Conservation (phyloP, 2,113 vertebrate species). For the Varanus salvator region DNA sequence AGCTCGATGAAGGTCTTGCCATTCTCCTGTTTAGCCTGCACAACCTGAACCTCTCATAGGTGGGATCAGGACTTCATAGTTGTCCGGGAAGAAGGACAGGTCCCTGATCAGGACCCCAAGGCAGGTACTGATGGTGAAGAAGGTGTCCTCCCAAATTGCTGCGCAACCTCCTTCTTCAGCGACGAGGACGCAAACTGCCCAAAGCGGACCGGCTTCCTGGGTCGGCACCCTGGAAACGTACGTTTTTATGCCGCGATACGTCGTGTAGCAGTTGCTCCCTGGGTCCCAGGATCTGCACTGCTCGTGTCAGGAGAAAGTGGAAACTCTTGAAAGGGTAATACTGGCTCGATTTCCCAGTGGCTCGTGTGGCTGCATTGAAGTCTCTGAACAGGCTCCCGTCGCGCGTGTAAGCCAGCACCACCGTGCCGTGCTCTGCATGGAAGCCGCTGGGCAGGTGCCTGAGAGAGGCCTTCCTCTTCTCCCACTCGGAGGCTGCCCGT, state of each 20-base stretch:
- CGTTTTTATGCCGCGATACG: conserved; percentile 46
- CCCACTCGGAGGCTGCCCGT: conserved; percentile 41
- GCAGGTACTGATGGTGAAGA: conserved; percentile 72
- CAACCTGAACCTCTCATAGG: conserved; percentile 67
- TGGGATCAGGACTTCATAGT: conserved; percentile 71
- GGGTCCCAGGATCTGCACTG: conserved; percentile 47
- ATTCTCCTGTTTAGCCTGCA: accelerated
- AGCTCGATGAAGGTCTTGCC: conserved; percentile 33
- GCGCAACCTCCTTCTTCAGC: neutral
- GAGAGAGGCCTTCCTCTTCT: neutral
- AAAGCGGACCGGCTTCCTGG: neutral
- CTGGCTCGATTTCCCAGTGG: conserved; percentile 48
- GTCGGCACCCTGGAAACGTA: conserved; percentile 41
- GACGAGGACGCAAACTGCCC: conserved; percentile 61
- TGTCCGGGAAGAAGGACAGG: conserved; percentile 68
- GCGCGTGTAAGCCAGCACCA: conserved; percentile 68
- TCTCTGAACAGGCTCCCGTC: neutral
- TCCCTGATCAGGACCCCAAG: conserved; percentile 60
- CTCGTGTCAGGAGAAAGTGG: conserved; percentile 72
- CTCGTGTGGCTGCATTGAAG: conserved; percentile 55
- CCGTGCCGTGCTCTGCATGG: conserved; percentile 34
- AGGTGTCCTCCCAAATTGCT: conserved; percentile 62
- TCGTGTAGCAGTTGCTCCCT: conserved; percentile 28
- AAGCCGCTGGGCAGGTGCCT: accelerated
- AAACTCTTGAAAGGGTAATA: conserved; percentile 51